Evolutionary conservation across 92 coral and sea anemone species (phyloP).

Genomic region (Paramuricea clavata): DNA sequence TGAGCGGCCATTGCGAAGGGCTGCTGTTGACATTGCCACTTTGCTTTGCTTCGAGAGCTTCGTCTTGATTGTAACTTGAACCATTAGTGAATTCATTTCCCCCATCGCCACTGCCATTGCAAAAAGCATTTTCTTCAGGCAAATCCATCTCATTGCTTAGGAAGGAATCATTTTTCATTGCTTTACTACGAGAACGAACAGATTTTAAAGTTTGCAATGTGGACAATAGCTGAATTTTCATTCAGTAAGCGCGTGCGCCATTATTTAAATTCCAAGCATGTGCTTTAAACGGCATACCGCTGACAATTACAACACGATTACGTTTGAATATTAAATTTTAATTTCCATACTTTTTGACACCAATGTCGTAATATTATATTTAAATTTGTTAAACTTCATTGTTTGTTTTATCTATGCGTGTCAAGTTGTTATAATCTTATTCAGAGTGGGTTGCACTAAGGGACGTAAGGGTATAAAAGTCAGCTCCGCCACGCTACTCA

Average conservation of each 20-base stretch:
- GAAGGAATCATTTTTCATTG: constrained; percentile 58
- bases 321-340: too few relatives aligned
- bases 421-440: too few relatives aligned
- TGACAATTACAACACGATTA: background rate
- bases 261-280: constrained; percentile 99
- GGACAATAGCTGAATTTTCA: constrained; percentile 81
- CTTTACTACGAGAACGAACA: constrained; percentile 29
- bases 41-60: constrained; percentile 80
- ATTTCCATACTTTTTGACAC: too few relatives aligned
- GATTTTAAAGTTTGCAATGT: constrained; percentile 24
- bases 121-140: constrained; percentile 75
- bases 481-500: too few relatives aligned
- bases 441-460: too few relatives aligned
- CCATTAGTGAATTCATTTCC: constrained; percentile 71
- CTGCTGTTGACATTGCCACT: constrained; percentile 86
- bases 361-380: too few relatives aligned
- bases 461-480: too few relatives aligned
- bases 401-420: too few relatives aligned
- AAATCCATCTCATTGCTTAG: constrained; percentile 75
- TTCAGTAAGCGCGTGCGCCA: constrained; percentile 99
- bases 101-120: constrained; percentile 75
- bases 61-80: constrained; percentile 62
- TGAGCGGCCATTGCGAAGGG: constrained; percentile 99
- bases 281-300: constrained; percentile 42
- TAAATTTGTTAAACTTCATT: too few relatives aligned